Percentiles rank a stretch among this genome's conserved stretches.
These are phyloP conservation scores for Lepidotrigona ventralis DNA, from an alignment of 1,140 invertebrate genomes.

Conservation along the genomic window DNA sequence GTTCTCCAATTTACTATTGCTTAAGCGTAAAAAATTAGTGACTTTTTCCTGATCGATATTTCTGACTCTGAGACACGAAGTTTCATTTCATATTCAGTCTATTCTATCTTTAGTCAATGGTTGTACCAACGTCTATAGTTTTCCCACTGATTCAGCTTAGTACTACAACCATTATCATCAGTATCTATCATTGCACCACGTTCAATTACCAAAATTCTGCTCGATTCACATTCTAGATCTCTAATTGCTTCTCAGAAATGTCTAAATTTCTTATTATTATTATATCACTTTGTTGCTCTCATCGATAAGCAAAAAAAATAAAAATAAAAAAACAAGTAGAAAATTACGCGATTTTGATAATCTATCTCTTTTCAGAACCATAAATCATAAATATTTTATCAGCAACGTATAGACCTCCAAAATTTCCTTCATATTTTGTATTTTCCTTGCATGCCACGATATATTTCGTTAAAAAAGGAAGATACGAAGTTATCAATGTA, in stretches of 20 bases:
- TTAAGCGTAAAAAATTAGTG: too few species aligned
- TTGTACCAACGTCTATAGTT: not conserved
- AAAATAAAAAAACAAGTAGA: not conserved
- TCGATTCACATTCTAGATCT: not conserved
- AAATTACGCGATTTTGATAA: not conserved
- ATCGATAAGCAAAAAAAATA: too few species aligned
- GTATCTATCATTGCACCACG: not conserved
- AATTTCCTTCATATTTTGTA: too few species aligned
- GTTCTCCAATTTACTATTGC: too few species aligned
- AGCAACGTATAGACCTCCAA: not conserved
- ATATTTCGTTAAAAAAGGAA: not conserved
- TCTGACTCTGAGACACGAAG: too few species aligned
- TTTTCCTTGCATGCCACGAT: not conserved
- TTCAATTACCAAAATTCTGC: not conserved
- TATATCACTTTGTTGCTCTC: too few species aligned
- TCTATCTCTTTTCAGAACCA: not conserved
- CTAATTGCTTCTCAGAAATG: not conserved
- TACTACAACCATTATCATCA: not conserved
- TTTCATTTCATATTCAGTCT: too few species aligned
- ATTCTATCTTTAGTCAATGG: not conserved
- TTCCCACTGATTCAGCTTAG: not conserved
- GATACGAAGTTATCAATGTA: not conserved
- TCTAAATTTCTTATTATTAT: not conserved
- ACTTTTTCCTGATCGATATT: too few species aligned
- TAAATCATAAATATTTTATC: not conserved